A percentile compares a stretch with the other conserved stretches of the same genome.
phyloP scores from a whole-genome alignment of 2,797 vertebrate species.

The Pelochelys cantorii region DNA sequence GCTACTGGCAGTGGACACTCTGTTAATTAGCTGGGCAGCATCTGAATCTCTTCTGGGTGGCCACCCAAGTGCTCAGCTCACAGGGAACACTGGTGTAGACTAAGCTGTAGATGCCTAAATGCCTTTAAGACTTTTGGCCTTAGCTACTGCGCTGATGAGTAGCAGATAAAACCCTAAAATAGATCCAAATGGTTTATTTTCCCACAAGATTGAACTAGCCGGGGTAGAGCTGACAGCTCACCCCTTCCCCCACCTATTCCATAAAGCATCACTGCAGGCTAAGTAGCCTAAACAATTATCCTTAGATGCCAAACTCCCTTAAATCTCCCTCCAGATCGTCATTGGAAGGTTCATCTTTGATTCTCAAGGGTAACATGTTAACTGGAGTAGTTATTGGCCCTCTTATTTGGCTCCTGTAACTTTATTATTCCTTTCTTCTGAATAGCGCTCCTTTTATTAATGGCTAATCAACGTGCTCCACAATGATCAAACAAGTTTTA shows the following conservation, averaged over 20 bases:
- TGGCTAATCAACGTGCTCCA: conserved; percentile 32
- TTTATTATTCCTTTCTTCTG: conserved; percentile 18
- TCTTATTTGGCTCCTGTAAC: conserved; percentile 17
- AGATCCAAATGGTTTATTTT: background rate
- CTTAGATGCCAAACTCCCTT: background rate
- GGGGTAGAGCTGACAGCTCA: background rate
- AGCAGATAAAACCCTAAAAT: background rate
- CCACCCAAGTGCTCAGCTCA: no score
- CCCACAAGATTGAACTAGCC: background rate
- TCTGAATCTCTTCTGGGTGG: no score
- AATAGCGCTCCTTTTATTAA: conserved; percentile 32
- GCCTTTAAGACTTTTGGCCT: background rate
- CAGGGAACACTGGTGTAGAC: background rate
- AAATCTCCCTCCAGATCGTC: conserved; percentile 23
- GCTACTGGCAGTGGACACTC: no score
- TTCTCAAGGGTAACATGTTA: background rate
- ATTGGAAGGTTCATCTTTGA: background rate
- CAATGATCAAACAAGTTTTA: background rate
- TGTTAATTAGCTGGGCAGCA: no score
- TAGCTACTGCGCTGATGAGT: background rate
- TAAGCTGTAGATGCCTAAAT: background rate
- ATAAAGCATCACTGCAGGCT: background rate
- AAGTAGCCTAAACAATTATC: background rate
- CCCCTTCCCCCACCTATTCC: background rate
- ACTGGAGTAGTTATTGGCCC: conserved; percentile 33